Evolutionary conservation across 2,113 vertebrate genomes (phyloP).

Genomic region (Pluvialis apricaria): DNA sequence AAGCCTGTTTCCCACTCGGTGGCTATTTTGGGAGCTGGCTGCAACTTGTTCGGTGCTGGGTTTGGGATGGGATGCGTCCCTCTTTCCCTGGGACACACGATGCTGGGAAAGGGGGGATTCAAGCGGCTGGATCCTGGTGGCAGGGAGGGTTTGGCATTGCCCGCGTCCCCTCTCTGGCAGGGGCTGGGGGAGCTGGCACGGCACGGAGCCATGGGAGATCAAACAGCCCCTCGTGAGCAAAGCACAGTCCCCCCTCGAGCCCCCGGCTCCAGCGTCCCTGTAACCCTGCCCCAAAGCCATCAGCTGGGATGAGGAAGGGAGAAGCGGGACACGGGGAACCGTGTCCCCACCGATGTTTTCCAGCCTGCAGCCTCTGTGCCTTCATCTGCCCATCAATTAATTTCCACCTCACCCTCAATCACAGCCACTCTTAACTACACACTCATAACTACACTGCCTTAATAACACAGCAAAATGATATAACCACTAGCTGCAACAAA

Average conservation of each 20-base stretch:
- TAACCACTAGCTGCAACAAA: background rate
- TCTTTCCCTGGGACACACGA: background rate
- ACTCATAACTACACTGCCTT: background rate
- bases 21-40: background rate
- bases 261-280: rapidly evolving
- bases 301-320: background rate
- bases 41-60: background rate
- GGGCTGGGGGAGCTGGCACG: rapidly evolving
- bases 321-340: background rate
- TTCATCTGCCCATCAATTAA: background rate
- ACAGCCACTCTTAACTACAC: background rate
- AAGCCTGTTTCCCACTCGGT: background rate
- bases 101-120: background rate
- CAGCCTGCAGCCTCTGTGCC: background rate
- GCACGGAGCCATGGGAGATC: background rate
- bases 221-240: background rate
- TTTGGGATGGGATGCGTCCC: background rate
- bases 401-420: background rate
- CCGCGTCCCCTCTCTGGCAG: background rate
- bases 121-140: rapidly evolving
- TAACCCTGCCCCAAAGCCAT: background rate
- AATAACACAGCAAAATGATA: background rate
- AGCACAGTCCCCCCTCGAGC: rapidly evolving
- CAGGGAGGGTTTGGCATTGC: background rate
- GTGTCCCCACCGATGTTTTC: background rate